Evolutionary conservation across 2,113 vertebrate species (phyloP).

Genomic region (Gavia stellata): DNA sequence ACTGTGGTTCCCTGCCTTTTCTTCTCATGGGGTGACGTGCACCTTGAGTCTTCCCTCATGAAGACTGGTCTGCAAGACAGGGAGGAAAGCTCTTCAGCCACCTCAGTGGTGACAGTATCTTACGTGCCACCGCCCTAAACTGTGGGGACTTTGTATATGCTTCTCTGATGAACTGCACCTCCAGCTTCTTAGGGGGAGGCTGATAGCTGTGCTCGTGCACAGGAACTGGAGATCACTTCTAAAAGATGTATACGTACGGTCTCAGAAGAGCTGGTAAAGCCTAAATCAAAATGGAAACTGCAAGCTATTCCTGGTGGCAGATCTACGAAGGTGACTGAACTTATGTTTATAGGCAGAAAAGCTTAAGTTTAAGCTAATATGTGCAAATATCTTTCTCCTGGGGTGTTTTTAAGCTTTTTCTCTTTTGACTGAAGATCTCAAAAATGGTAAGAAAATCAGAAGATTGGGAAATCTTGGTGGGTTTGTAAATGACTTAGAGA

Average conservation of each 20-base stretch:
- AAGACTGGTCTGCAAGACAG: neutral
- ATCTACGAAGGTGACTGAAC: neutral
- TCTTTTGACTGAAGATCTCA: neutral
- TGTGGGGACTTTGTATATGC: neutral
- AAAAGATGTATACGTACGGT: neutral
- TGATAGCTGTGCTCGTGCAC: neutral
- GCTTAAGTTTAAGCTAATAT: accelerated
- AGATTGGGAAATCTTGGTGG: neutral
- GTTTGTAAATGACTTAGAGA: neutral
- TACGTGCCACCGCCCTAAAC: neutral
- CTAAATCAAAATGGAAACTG: neutral
- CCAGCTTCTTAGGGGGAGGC: too few relatives aligned
- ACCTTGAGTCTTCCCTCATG: neutral
- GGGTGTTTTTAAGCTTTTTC: neutral
- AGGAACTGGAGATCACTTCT: neutral
- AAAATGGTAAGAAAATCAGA: neutral
- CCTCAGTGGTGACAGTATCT: too few relatives aligned
- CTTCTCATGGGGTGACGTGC: neutral
- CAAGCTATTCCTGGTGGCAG: neutral
- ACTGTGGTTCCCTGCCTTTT: neutral
- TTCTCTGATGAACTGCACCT: neutral
- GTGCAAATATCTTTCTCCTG: neutral
- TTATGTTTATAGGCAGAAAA: neutral
- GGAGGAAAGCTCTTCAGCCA: neutral
- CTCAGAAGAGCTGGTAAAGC: neutral